Base-by-base conservation (phyloP, 2,797 vertebrate species). In the Mormyrus hasselquistii region DNA sequence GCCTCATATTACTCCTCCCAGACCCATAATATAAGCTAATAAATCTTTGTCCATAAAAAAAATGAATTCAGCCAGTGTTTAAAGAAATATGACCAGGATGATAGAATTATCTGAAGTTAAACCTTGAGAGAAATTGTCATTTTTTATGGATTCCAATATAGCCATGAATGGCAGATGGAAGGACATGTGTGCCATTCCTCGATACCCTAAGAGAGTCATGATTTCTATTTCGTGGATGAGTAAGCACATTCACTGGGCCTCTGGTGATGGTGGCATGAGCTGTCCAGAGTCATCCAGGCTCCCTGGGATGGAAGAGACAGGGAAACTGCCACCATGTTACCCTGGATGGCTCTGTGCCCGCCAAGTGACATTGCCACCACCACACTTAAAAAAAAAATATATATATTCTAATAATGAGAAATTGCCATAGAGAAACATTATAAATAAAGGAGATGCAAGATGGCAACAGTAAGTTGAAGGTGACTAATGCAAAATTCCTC, bases 171-270 rank as follows among this genome's bases (percentile, higher is more conserved):
- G 52, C 91, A 91, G 90, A 86, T 90, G 84, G 91, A 91, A 91
- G 90, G 89, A 91, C 89, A 87, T 87, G 89, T 88, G 86, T 90
- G 91, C 90, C 92, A 90, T 89, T 92, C 92, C 93, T 91, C 92
- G 92, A 93, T 90, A 90, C 91, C 88, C 88, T 88, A 90, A 88
- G 90, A 90, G 89, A 88, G 84, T 91, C 90, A 92, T 94, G 92
- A 92, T 92, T 95, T 94, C 93, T 93, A 96, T 96, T 96, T 95
- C 94, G 95, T 93, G 93, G 94, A 91, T 93, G 92, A 90, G 90
- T 92, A 91, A 94, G 91, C 94, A 93, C 93, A 93, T 94, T 94
- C 90, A 92, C 87, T 53, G 89, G 90, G 90, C 90, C 92, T 91
- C 90, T 89, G 91, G 93, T 93, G 92, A 93, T 91, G 88, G 88